These are phyloP conservation scores for Himalopsyche japonica DNA, from an alignment of 2,888 invertebrate genomes.

Conservation along the genomic window DNA sequence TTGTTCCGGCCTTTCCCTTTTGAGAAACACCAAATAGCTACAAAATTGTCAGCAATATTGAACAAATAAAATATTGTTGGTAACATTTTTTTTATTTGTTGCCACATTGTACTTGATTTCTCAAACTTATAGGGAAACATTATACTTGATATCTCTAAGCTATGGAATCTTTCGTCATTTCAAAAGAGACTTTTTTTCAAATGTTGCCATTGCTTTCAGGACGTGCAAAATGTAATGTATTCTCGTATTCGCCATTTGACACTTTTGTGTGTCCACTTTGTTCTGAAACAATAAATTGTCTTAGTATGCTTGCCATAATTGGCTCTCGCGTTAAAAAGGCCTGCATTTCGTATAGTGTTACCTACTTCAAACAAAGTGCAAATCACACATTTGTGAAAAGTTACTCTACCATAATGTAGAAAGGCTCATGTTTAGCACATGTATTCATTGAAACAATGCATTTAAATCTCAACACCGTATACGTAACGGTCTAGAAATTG, in stretches of 20 bases:
- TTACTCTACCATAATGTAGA: background rate
- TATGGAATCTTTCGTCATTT: too few species aligned
- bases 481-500: background rate
- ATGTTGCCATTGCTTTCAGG: background rate
- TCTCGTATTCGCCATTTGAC: background rate
- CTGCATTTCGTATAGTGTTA: background rate
- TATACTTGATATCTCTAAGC: too few species aligned
- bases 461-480: background rate
- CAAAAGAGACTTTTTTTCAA: too few species aligned
- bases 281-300: background rate
- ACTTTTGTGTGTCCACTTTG: background rate
- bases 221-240: background rate
- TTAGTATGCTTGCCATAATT: background rate
- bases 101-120: too few species aligned
- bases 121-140: too few species aligned
- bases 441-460: background rate
- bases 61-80: background rate
- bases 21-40: background rate
- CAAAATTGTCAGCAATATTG: background rate
- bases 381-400: background rate
- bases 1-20: background rate
- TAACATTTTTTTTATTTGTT: too few species aligned
- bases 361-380: background rate
- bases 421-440: background rate
- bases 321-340: background rate